Base-by-base conservation (phyloP, 2,797 vertebrate genomes). In the Euphonia xanthogaster region DNA sequence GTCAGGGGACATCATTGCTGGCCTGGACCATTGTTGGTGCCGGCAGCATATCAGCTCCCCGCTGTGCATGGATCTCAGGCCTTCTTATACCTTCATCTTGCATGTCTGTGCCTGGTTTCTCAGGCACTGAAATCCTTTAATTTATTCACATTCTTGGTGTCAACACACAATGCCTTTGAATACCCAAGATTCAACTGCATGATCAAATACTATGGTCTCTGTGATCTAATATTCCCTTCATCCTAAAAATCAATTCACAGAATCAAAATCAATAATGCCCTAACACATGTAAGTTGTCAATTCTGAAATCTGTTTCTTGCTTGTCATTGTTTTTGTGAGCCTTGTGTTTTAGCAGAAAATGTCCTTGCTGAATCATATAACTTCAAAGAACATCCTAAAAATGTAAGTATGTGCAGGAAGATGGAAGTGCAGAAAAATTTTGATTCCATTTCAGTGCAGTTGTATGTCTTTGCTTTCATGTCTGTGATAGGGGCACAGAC, bases 201-300 rank as follows among this genome's bases (percentile, higher is more conserved):
- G 75, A 91, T 88, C 72, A 77, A 91, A 91, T 82, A 15, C 24
- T 60, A 2, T 31, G 28, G 39, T 44, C 27, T 83, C 47, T 95
- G 50, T 96, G 87, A 90, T 93, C 85, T 91, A 83, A 80, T 90
- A 94, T 88, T 94, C 88, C 33, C n/a, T 94, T 95, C 62, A 75
- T 94, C 85, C 47, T 84, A 60, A 75, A 71, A 93, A 86, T 86
- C 70, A 65, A 31, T 95, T 86, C 72, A 42, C 28, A 45, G 78
- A 80, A 85, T 91, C 72, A 23, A 61, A 77, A 67, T 77, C 61
- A 90, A 40, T 37, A 86, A 50, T 54, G 39, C 50, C 50, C 28
- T 68, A 72, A 60, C 45, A 68, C 16, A 30, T 1, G 1, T 75
- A 91, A 33, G 33, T 44, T 57, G 37, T 58, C 68, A 72, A 1